These are phyloP conservation scores for Coenonympha glycerion DNA, from an alignment of 2,888 invertebrate genomes.

Conservation along the genomic window DNA sequence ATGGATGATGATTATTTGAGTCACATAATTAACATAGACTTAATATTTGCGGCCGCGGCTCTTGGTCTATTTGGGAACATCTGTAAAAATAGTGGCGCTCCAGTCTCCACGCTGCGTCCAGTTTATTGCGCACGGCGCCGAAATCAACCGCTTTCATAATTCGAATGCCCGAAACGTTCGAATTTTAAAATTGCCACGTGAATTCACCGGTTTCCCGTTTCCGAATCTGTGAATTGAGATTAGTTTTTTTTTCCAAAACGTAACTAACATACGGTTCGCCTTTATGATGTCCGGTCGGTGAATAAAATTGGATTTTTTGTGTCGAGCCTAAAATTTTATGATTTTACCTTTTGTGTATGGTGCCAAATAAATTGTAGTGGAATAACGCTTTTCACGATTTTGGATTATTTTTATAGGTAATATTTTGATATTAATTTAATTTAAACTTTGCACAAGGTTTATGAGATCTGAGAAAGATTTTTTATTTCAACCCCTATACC, in stretches of 20 bases:
- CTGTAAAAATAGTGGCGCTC: slow-evolving; percentile 26
- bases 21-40: too few relatives aligned
- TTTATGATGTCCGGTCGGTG: not conserved
- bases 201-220: slow-evolving; percentile 7
- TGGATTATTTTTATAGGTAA: too few relatives aligned
- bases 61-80: slow-evolving; percentile 20
- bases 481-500: too few relatives aligned
- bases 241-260: slow-evolving; percentile 10
- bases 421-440: too few relatives aligned
- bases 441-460: too few relatives aligned
- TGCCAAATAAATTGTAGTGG: too few relatives aligned
- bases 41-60: not conserved
- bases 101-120: slow-evolving; percentile 18
- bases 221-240: slow-evolving; percentile 12
- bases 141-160: slow-evolving; percentile 23
- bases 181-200: slow-evolving; percentile 19
- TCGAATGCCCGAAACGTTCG: slow-evolving; percentile 16
- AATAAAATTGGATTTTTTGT: not conserved
- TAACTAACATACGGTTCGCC: not conserved
- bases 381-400: too few relatives aligned
- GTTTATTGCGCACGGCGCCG: slow-evolving; percentile 21
- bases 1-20: too few relatives aligned
- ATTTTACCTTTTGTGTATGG: too few relatives aligned
- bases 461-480: too few relatives aligned
- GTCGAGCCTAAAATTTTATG: too few relatives aligned